Base-by-base conservation (phyloP, 2,888 invertebrate species). In the Hirudinaria manillensis region DNA sequence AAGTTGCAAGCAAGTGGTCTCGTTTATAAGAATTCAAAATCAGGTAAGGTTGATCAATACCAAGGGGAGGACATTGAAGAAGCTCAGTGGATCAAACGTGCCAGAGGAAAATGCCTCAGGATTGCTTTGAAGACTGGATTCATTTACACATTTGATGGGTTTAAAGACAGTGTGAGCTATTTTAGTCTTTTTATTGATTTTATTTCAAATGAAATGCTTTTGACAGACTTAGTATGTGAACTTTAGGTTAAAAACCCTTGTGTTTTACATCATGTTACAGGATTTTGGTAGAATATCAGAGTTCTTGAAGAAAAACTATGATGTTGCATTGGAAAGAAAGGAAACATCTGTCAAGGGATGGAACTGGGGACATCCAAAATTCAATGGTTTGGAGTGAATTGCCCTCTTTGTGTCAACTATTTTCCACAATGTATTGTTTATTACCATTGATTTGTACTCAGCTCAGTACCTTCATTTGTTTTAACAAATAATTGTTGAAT, bases 361-460 rank as follows among this genome's bases (percentile, higher is more conserved):
- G 98, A 99, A 99, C 86, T 99, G 98, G 94, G 99, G 99, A 38
- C 92, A 93, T 0, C 94, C 94, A 0, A 92, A 93, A 81, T 98
- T 99, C 83, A 90, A 90, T 81, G 98, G 88, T 86, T 79, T 75
- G 76, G 21, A 61, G 24, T 19, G 7, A 45, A 45, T 45, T 45
- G 16, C n/a, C n/a, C 53, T 53, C 53, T 53, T 53, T 16, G 13
- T 53, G 13, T 53, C 13, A 53, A 53, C 27, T 36, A 38, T 68
- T 19, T 70, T 34, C 34, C 36, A 70, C 29, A 27, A 10, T 13
- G 10, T 34, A 10, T 71, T n/a, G 6, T n/a, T 32, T 16, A 29
- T 32, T 13, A 6, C n/a, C 32, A 29, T 29, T 45, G 32, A n/a
- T 27, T 32, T 51, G 38, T 34, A 3, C 10, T 55, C 38, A n/a